Percentiles rank a stretch among this genome's conserved stretches.
Evolutionary conservation across 2,113 vertebrate species (phyloP).

Genomic region (Mellivora capensis): DNA sequence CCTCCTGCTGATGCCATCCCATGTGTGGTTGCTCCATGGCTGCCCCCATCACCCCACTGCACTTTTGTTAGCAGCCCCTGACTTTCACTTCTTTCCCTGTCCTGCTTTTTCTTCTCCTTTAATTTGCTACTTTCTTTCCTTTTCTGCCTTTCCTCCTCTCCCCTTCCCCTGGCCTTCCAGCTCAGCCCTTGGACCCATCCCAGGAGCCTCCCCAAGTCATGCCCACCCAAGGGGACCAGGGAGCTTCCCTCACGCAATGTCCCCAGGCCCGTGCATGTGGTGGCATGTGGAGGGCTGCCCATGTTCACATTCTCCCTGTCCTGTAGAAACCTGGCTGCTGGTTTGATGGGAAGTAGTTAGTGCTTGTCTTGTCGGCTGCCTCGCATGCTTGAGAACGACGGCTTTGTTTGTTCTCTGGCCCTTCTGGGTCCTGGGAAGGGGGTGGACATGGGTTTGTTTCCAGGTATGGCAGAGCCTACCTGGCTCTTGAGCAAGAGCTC

Average conservation of each 20-base stretch:
- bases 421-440: background rate
- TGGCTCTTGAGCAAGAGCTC: background rate
- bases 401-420: background rate
- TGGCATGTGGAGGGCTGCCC: conserved; percentile 18
- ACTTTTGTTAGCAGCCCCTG: background rate
- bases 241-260: background rate
- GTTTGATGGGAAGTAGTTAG: conserved; percentile 29
- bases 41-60: background rate
- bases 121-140: background rate
- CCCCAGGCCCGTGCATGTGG: conserved; percentile 47
- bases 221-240: background rate
- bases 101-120: background rate
- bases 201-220: background rate
- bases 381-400: conserved; percentile 32
- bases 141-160: background rate
- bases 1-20: background rate
- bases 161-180: background rate
- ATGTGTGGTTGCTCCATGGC: background rate
- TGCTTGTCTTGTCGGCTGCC: conserved; percentile 54
- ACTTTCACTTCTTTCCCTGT: background rate
- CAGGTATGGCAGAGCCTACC: conserved; percentile 16
- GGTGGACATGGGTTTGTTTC: background rate
- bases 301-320: background rate
- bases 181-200: background rate
- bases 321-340: conserved; percentile 55